Conservation (phyloP, 1,140 invertebrate genomes). For the Aphis craccivora region DNA sequence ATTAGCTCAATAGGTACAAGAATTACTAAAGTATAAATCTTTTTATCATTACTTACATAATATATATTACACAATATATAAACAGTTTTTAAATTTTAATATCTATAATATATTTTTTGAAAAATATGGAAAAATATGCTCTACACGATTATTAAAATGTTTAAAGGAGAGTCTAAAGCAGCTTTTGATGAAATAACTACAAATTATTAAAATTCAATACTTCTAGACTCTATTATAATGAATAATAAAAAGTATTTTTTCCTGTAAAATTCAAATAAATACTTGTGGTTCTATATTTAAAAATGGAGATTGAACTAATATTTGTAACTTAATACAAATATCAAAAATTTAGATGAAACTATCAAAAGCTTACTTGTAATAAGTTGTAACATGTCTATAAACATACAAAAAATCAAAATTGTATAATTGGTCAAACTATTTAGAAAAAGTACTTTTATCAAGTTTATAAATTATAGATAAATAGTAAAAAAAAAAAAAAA, state of each 20-base stretch:
- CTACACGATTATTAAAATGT: not conserved
- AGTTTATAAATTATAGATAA: no score
- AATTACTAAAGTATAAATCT: not conserved
- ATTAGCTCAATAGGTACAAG: not conserved
- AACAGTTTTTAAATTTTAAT: not conserved
- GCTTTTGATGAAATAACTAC: not conserved
- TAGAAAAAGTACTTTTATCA: not conserved
- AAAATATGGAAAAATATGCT: no score
- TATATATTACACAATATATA: not conserved
- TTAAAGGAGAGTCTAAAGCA: not conserved
- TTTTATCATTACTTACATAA: not conserved
- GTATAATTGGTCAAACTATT: not conserved
- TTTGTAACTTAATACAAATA: not conserved
- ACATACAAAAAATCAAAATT: not conserved
- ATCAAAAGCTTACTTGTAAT: not conserved
- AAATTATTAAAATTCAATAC: not conserved
- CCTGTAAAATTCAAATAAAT: not conserved
- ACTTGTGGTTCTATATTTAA: not conserved
- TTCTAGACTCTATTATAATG: not conserved
- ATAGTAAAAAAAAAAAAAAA: not conserved
- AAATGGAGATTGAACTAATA: not conserved
- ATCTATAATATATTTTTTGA: not conserved
- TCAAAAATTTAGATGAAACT: not conserved
- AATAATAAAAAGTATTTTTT: not conserved
- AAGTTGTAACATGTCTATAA: not conserved